Evolutionary conservation across 2,113 vertebrate species (phyloP).

Genomic region (Solenodon paradoxus): DNA sequence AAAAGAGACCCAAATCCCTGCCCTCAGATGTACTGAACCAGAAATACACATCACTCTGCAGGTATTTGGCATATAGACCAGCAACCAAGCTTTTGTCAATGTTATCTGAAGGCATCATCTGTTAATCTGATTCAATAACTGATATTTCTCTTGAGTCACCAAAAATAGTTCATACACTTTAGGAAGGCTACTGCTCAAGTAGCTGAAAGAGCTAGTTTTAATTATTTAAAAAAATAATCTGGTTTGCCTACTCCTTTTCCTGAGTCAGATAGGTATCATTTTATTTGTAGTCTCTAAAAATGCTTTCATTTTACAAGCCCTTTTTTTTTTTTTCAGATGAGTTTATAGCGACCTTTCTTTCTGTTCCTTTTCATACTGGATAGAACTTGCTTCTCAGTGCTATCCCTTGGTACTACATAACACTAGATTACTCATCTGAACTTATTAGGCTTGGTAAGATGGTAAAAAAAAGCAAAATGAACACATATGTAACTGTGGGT

Average conservation of each 20-base stretch:
- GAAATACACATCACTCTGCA: background rate
- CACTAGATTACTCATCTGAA: constrained; percentile 11
- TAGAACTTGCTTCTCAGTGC: constrained; percentile 1
- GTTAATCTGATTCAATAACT: background rate
- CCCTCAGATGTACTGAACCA: background rate
- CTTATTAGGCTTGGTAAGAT: background rate
- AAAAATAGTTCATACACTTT: background rate
- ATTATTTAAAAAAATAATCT: background rate
- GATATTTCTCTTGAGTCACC: background rate
- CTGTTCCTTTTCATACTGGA: background rate
- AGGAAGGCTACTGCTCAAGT: background rate
- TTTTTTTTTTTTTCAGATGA: background rate
- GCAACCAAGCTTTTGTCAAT: background rate
- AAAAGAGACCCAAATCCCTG: background rate
- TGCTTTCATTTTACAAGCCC: background rate
- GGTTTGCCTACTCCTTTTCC: background rate
- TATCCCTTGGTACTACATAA: background rate
- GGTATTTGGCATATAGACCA: background rate
- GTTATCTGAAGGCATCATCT: background rate
- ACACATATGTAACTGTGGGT: background rate
- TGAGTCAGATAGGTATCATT: background rate
- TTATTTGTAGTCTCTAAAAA: background rate
- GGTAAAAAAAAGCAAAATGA: background rate
- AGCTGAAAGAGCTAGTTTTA: background rate
- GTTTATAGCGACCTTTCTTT: background rate